Base-by-base conservation (phyloP, 2,113 vertebrate genomes). In the Stomatorhinus ivindoensis region DNA sequence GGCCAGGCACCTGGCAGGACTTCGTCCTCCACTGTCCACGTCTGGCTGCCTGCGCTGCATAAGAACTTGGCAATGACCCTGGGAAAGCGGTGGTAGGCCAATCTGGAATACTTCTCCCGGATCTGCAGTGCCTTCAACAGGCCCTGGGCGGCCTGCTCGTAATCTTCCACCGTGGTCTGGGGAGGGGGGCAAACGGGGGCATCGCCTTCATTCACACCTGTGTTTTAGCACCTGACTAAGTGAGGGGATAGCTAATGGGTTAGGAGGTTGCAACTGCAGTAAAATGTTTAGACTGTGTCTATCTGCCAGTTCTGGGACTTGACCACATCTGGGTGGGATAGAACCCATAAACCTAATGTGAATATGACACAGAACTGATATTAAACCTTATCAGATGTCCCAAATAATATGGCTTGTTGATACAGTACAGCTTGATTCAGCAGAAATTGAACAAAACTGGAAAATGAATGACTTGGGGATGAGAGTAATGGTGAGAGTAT, bases 141-240 rank as follows among this genome's bases (percentile, higher is more conserved):
- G 89, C 95, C 96, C 69, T 96, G 96, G 50, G 97, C 96, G 8
- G 98, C 98, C 92, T 97, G 97, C 91, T 99, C 97, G 35, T 99
- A 99, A 93, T 99, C 98, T 90, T 99, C 98, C 39, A 99, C 96
- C 0, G 97, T 98, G 92, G 99, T 95, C 98, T 99, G 94, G 8
- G 93, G 91, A 94, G 9, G 94, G 85, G 85, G 35, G 4, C 47
- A 48, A 73, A 91, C 17, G 19, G 88, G 10, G 87, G 42, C 0
- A 42, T 88, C 15, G 24, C 6, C n/a, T 58, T 69, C 13, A n/a
- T 58, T 44, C 3, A 55, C 17, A 82, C 11, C 15, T 3, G 46
- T 44, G 27, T 69, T 31, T 3, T 31, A 55, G 44, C 82, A 11
- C 39, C 19, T 84, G 46, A 17, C 46, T 85, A 11, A 85, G 9